Base-by-base conservation (phyloP, 2,797 vertebrate genomes). In the Euthynnus affinis region DNA sequence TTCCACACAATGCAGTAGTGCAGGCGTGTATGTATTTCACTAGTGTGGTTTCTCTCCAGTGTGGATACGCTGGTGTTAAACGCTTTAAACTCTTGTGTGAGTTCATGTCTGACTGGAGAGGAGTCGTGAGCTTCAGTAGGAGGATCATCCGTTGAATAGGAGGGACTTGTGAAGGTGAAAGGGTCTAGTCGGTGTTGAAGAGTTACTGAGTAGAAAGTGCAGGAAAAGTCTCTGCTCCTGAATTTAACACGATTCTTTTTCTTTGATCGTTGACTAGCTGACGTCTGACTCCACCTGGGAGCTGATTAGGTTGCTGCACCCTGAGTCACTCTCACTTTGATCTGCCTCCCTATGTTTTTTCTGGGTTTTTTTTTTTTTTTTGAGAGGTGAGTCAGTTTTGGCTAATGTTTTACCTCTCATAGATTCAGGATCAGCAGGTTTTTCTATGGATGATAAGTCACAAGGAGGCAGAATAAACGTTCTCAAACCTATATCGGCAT, bases 271-370 rank as follows among this genome's bases (percentile, higher is more conserved):
- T 14, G 3, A 51, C 46, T 40, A 18, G 29, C 46, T 58, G 44
- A 25, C 27, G 20, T 48, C 25, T 57, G 55, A 25, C 63, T 74
- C 32, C 44, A 66, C 1, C 17, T 17, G 32, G 32, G 44, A 48
- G 58, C 74, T 13, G 40, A 27, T 40, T 17, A 18, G n/a, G 27
- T 46, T 37, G 58, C 13, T 74, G 55, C 29, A 29, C 9, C 34
- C 61, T 46, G 51, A 62, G 57, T 40, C 17, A 3, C 58, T 32
- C 25, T 76, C 22, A 42, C 59, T 70, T 70, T 70, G 42, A 64
- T 63, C 59, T 62, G 20, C 44, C 14, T 23, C 7, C 46, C 6
- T 49, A 7, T 20, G 58, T 34, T 20, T 22, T n/a, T n/a, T n/a
- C n/a, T n/a, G n/a, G n/a, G n/a, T n/a, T n/a, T n/a, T n/a, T n/a